Percentiles rank a stretch among this genome's conserved stretches.
phyloP scores from a whole-genome alignment of 2,797 vertebrate species.

The Graptemys geographica region DNA sequence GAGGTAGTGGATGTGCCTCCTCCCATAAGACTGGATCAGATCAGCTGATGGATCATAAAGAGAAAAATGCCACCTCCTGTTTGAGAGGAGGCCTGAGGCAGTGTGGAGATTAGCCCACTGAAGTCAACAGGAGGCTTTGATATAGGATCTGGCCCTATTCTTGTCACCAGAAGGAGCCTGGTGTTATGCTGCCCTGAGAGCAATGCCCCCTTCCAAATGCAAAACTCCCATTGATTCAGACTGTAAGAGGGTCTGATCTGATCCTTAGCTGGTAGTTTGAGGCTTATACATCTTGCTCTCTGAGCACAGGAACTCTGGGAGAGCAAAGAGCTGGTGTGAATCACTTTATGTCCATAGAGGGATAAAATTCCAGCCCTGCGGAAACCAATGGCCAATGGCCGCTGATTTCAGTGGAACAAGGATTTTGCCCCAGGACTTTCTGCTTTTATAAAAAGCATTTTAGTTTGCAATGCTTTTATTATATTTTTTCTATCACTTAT shows the following conservation, averaged over 20 bases:
- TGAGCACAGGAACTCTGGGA: background rate
- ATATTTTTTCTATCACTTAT: constrained; percentile 22
- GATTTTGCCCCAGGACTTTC: background rate
- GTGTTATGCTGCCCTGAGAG: background rate
- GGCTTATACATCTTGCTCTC: background rate
- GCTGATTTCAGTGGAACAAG: background rate
- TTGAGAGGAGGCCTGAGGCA: background rate
- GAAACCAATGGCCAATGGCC: background rate
- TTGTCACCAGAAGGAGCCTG: background rate
- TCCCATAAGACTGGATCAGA: background rate
- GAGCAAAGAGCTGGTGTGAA: background rate
- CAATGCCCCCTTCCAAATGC: background rate
- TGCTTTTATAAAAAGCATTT: background rate
- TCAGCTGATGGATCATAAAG: background rate
- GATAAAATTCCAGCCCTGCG: background rate
- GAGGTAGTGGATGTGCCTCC: accelerated
- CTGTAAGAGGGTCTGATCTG: background rate
- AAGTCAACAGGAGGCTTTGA: background rate
- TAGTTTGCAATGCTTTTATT: constrained; percentile 41
- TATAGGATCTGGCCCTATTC: background rate
- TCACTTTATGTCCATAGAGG: background rate
- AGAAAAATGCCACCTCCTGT: accelerated
- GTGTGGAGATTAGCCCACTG: background rate
- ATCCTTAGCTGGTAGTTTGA: accelerated
- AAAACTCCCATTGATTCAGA: background rate